phyloP scores from a whole-genome alignment of 2,113 vertebrate species.

The Xyrauchen texanus region DNA sequence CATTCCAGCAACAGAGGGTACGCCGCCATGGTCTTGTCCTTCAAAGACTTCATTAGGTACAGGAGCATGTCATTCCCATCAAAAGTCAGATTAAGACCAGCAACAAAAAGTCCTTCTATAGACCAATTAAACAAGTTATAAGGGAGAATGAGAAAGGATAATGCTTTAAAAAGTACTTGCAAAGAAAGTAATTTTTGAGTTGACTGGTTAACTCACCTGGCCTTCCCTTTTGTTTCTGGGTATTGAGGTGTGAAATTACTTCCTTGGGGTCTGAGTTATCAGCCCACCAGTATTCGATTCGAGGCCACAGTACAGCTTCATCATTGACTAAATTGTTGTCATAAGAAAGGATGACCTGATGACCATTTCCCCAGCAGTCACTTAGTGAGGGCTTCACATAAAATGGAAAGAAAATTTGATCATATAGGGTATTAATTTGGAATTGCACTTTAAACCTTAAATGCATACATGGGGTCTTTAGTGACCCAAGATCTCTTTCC shows the following conservation, averaged over 20 bases:
- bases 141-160: no score
- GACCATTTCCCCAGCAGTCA: background rate
- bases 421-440: no score
- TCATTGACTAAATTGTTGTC: background rate
- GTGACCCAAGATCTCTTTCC: no score
- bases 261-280: slow-evolving; percentile 13
- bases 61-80: slow-evolving; percentile 20
- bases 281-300: slow-evolving; percentile 13
- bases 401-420: background rate
- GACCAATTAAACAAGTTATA: background rate
- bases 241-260: background rate
- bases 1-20: slow-evolving; percentile 36
- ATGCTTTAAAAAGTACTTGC: no score
- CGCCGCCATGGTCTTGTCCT: slow-evolving; percentile 10
- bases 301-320: background rate
- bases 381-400: background rate
- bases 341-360: slow-evolving; percentile 18
- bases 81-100: slow-evolving; percentile 45
- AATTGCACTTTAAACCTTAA: no score
- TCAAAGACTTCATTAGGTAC: slow-evolving; percentile 35
- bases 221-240: background rate
- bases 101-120: slow-evolving; percentile 6
- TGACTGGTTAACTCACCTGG: background rate
- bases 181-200: background rate
- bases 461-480: no score